phyloP scores from a whole-genome alignment of 1,140 invertebrate species.

The Monomorium pharaonis region DNA sequence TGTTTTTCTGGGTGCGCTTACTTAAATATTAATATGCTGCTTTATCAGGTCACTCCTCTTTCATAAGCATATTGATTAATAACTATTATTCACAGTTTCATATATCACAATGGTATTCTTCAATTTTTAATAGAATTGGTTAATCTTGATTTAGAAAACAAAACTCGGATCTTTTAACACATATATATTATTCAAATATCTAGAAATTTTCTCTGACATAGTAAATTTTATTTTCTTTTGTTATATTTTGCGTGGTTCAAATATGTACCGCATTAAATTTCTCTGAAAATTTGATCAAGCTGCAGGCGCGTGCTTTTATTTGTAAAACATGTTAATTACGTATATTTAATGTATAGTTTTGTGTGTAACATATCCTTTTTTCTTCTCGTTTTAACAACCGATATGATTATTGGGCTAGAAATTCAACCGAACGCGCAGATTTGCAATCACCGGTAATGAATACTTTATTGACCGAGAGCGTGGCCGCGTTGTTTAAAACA shows the following conservation, averaged over 20 bases:
- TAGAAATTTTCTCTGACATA: background rate
- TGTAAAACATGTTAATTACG: background rate
- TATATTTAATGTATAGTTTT: background rate
- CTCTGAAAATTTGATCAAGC: slow-evolving; percentile 6
- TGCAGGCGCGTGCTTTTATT: background rate
- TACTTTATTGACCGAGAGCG: background rate
- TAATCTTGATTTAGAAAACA: background rate
- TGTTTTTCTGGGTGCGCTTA: background rate
- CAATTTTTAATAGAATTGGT: background rate
- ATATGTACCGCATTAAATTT: background rate
- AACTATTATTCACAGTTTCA: background rate
- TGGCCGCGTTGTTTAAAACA: background rate
- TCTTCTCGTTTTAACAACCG: background rate
- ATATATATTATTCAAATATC: background rate
- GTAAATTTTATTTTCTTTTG: slow-evolving; percentile 1
- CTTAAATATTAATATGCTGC: background rate
- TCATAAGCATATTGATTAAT: slow-evolving; percentile 6
- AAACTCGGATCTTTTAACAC: background rate
- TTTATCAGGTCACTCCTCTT: background rate
- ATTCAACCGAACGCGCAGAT: background rate
- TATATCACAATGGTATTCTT: background rate
- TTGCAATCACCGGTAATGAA: background rate
- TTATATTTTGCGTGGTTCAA: background rate
- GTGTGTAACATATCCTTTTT: background rate
- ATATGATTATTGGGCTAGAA: no score